These are phyloP conservation scores for Sarcophaga peregrina DNA, from an alignment of 1,140 invertebrate genomes.

Conservation along the genomic window DNA sequence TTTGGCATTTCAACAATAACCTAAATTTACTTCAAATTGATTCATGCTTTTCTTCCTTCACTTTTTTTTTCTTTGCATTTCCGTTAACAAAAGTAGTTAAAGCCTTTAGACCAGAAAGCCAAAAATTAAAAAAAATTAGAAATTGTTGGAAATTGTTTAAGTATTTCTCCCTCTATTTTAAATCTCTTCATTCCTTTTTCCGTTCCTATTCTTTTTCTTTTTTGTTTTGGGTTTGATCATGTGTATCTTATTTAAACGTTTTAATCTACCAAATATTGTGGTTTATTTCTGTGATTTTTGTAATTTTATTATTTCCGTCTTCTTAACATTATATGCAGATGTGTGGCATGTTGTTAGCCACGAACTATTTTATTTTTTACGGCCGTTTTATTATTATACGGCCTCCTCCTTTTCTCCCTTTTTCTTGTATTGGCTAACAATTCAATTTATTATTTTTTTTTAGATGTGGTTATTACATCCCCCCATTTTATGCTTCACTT, in stretches of 20 bases:
- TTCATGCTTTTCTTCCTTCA: background rate
- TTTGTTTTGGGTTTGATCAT: background rate
- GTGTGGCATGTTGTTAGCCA: background rate
- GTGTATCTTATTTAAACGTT: conserved; percentile 8
- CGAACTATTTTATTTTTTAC: background rate
- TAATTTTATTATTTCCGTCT: conserved; percentile 16
- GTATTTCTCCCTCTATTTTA: background rate
- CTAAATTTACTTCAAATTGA: conserved; percentile 39
- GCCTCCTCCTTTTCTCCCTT: background rate
- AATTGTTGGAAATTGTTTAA: background rate
- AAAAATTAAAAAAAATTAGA: background rate
- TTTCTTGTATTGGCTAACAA: background rate
- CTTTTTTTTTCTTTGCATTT: background rate
- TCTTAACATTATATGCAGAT: conserved; percentile 35
- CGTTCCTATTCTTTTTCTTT: background rate
- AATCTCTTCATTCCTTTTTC: background rate
- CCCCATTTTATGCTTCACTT: conserved; percentile 4
- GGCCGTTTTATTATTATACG: background rate
- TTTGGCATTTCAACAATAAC: conserved; percentile 21
- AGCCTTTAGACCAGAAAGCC: background rate
- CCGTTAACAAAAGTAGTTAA: too few species aligned
- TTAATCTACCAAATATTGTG: background rate
- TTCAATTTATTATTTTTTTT: conserved; percentile 12
- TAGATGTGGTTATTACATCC: background rate
- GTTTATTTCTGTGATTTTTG: background rate